phyloP scores from a whole-genome alignment of 2,113 vertebrate genomes.

The Bubalus kerabau region DNA sequence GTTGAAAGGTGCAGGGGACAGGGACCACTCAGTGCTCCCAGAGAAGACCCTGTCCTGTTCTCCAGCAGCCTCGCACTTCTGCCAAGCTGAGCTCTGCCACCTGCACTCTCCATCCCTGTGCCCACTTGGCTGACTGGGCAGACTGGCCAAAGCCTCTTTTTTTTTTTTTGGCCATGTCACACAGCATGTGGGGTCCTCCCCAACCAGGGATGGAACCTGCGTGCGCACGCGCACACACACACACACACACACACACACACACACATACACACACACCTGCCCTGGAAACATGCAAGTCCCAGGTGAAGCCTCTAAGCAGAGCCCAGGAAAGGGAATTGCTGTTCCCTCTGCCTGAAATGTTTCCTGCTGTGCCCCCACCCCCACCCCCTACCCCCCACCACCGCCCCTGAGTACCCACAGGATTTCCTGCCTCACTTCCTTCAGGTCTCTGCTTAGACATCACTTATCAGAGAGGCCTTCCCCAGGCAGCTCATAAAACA shows the following conservation, averaged over 20 bases:
- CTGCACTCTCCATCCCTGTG: neutral
- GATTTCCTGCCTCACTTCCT: neutral
- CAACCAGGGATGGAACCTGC: neutral
- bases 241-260: rapidly evolving
- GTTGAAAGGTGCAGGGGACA: neutral
- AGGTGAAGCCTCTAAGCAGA: neutral
- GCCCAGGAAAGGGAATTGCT: neutral
- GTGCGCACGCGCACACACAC: rapidly evolving
- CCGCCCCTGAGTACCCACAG: neutral
- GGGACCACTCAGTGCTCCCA: neutral
- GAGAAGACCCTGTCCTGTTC: neutral
- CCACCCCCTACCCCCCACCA: too few species aligned
- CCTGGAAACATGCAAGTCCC: neutral
- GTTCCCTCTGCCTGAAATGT: neutral
- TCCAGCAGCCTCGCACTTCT: neutral
- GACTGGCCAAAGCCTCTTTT: neutral
- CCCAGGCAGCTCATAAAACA: neutral
- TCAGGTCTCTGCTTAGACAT: neutral
- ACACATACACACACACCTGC: rapidly evolving
- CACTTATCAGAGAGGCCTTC: neutral
- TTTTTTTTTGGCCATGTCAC: neutral
- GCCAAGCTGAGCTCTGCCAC: neutral
- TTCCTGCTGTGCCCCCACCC: neutral
- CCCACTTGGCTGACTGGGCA: neutral
- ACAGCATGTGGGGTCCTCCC: neutral